Base-by-base conservation (phyloP, 2,113 vertebrate species). In the Numida meleagris region DNA sequence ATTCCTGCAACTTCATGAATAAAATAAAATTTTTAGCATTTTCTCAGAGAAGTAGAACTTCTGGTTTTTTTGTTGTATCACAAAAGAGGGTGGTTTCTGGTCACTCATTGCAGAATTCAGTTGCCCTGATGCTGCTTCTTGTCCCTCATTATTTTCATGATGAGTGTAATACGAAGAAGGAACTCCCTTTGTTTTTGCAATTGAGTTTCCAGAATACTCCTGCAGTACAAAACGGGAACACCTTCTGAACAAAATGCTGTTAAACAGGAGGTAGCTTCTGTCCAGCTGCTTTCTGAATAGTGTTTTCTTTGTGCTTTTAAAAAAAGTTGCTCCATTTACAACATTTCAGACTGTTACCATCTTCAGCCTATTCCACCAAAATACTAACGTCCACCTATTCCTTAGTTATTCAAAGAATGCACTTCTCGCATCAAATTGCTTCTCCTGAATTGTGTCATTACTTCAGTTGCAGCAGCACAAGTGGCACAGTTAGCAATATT, bases 221-320 rank as follows among this genome's bases (percentile, higher is more conserved):
- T 94, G 7, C 82, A 93, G 88, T 89, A 95, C 83, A 93, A 91
- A 86, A 83, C 91, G 91, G 91, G 87, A 96, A 90, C 84, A 86
- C 34, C 58, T 94, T 82, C 91, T 75, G 90, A 95, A 77, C 57
- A 90, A 92, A 96, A 89, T 90, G 82, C 95, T 96, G 91, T 97
- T 95, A 96, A 97, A 93, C 31, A 89, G 42, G 4, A 72, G 45
- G 86, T 94, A 97, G 95, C 19, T 67, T 94, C 91, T 93, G 59
- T 94, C 95, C 88, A 93, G 24, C 93, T 96, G 90, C 88, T 86
- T 87, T 95, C 68, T 88, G 70, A 95, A 86, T 76, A 96, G 86
- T 77, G 18, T 61, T 88, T 89, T 86, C 74, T 74, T 81, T 75
- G 34, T 67, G 45, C 50, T 70, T 62, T 88, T 89, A 45, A 73